These are phyloP conservation scores for Saccopteryx leptura DNA, from an alignment of 2,113 vertebrate genomes.

Conservation along the genomic window DNA sequence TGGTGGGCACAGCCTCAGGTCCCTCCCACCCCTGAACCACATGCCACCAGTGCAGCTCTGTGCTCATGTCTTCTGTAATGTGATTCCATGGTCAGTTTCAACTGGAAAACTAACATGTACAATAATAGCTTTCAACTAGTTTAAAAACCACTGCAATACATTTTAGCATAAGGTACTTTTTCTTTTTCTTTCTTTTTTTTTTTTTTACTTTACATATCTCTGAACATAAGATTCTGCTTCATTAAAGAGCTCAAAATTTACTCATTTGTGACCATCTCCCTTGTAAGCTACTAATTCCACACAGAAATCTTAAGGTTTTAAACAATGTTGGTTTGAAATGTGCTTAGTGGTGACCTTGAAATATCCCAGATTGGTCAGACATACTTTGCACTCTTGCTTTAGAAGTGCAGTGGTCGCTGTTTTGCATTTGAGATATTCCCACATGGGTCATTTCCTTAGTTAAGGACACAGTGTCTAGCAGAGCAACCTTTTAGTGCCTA, in stretches of 20 bases:
- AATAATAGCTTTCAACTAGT: not conserved
- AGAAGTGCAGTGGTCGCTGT: not conserved
- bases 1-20: rapidly evolving
- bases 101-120: not conserved
- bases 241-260: constrained; percentile 2
- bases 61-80: not conserved
- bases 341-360: not conserved
- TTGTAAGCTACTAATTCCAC: not conserved
- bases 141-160: not conserved
- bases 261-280: not conserved
- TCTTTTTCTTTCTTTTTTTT: not conserved
- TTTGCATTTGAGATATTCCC: not conserved
- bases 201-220: not conserved
- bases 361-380: not conserved
- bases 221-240: not conserved
- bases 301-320: not conserved
- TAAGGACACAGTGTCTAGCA: not conserved
- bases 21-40: not conserved
- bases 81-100: not conserved
- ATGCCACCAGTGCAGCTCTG: not conserved
- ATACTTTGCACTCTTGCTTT: not conserved
- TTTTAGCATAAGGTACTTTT: not conserved
- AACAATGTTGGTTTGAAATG: not conserved
- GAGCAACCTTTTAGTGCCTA: not conserved
- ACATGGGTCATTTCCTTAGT: not conserved